phyloP scores from a whole-genome alignment of 53 echinoderm and acorn worm genomes.

The Apostichopus leukothele region DNA sequence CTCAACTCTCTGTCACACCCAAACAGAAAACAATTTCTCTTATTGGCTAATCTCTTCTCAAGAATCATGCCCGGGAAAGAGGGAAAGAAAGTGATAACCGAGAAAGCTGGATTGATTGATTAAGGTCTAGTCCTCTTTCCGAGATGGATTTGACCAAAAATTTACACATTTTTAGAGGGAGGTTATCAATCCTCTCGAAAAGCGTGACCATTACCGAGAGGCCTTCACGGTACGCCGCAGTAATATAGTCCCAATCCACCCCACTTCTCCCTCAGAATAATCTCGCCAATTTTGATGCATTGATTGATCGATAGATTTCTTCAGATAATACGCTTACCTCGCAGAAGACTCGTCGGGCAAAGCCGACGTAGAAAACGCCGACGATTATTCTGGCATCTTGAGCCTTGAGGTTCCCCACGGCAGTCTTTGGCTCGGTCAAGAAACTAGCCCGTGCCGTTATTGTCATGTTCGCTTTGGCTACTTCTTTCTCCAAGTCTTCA shows the following conservation, averaged over 20 bases:
- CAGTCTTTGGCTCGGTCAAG: conserved; percentile 86
- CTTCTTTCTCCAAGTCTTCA: conserved; percentile 89
- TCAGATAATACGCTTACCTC: conserved; percentile 63
- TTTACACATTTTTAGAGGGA: not conserved
- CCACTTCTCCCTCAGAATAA: not conserved
- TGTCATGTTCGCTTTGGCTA: conserved; percentile 81
- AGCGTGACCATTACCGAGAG: not conserved
- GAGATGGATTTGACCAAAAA: not conserved
- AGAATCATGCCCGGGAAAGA: not conserved
- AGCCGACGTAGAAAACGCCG: conserved; percentile 93
- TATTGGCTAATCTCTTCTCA: not conserved
- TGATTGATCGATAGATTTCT: not conserved
- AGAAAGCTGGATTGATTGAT: not conserved
- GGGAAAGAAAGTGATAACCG: not conserved
- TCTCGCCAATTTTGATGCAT: not conserved
- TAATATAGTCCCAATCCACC: not conserved
- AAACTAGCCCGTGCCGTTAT: conserved; percentile 92
- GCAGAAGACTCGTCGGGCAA: conserved; percentile 95
- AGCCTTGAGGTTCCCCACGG: conserved; percentile 78
- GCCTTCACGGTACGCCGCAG: not conserved
- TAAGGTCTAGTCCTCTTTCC: not conserved
- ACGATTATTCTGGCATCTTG: conserved; percentile 97
- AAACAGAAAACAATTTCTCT: not conserved
- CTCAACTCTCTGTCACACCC: not conserved
- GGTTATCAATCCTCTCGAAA: not conserved